A percentile compares a stretch with the other conserved stretches of the same genome.
These are phyloP conservation scores for Zeugodacus cucurbitae DNA, from an alignment of 1,140 invertebrate genomes.

Conservation along the genomic window DNA sequence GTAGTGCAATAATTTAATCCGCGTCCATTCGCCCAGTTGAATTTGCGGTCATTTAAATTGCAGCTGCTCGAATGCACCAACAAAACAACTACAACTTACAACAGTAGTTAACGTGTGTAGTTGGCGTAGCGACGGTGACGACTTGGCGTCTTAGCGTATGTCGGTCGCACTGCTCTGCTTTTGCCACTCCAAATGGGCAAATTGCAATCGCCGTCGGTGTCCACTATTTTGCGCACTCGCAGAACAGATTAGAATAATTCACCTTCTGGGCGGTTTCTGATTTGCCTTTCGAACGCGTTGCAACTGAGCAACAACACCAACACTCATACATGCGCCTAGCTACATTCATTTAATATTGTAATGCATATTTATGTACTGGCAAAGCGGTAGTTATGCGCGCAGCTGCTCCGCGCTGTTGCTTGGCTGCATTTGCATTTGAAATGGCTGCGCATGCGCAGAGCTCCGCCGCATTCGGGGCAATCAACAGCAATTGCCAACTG, in stretches of 20 bases:
- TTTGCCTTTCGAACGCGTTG: constrained; percentile 28
- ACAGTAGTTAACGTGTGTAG: not conserved
- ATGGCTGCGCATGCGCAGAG: not conserved
- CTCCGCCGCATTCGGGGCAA: not conserved
- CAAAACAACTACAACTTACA: not conserved
- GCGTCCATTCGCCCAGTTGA: constrained; percentile 18
- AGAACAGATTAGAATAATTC: constrained; percentile 44
- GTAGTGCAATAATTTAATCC: constrained; percentile 33
- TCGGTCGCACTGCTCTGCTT: not conserved
- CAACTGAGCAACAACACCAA: not conserved
- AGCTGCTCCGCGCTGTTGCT: not conserved
- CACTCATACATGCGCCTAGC: not conserved
- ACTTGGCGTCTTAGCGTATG: not conserved
- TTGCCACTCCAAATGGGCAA: constrained; percentile 3
- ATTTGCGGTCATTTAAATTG: constrained; percentile 39
- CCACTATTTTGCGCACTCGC: constrained; percentile 41
- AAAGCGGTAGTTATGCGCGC: not conserved
- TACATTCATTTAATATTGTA: not conserved
- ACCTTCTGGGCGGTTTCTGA: constrained; percentile 18
- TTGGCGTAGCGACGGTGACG: not conserved
- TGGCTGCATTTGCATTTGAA: not conserved
- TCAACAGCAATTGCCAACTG: not conserved
- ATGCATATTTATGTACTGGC: not conserved
- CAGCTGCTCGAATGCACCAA: constrained; percentile 18
- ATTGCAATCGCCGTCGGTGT: constrained; percentile 40